Evolutionary conservation across 1,140 invertebrate species (phyloP), one percentile per base, ranked within the genome.

Genomic region (Amyelois transitella): DNA sequence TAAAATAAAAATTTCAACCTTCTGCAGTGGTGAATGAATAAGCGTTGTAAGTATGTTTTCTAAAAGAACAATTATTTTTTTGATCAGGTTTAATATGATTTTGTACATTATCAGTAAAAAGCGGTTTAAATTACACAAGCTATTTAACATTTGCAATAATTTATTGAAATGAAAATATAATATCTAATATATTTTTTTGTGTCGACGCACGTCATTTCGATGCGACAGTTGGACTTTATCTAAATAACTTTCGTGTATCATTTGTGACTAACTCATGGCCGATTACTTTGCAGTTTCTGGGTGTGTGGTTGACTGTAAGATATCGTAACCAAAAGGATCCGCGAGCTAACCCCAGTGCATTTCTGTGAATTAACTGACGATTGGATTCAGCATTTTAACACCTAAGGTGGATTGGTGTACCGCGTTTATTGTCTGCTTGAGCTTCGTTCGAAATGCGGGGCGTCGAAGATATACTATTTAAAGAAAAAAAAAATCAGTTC

Each of bases 301-400:
- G 97, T 89, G 96, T 99, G 66, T 98, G 96, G 96, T 93, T 99
- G 91, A 98, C 97, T 64, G 93, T 98, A 74, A 94, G 96, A 60
- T 98, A 96, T 92, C 94, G 97, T 89, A 98, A 98, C 91, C 97
- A 98, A 91, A 98, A 98, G 94, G 96, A 98, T 90, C 97, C 97
- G 70, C 90, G 95, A 72, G 96, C 94, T 91, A 97, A 98, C 91
- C 96, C 97, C 72, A 97, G 96, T 91, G 96, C 96, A 91, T 98
- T 98, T 91, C 94, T 98, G 82, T 99, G 97, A 93, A 84, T 82
- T 69, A 70, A 70, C 69, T 74, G 75, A 74, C 57, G 69, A 68
- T 69, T 69, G 52, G 72, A 68, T 55, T 64, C 58, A 52, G 55
- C 58, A 66, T 66, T 60, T 43, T 55, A 53, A 59, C 51, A 61